Percentiles rank a stretch among this genome's conserved stretches.
phyloP scores from a whole-genome alignment of 1,140 invertebrate species.

The Halesus radiatus region DNA sequence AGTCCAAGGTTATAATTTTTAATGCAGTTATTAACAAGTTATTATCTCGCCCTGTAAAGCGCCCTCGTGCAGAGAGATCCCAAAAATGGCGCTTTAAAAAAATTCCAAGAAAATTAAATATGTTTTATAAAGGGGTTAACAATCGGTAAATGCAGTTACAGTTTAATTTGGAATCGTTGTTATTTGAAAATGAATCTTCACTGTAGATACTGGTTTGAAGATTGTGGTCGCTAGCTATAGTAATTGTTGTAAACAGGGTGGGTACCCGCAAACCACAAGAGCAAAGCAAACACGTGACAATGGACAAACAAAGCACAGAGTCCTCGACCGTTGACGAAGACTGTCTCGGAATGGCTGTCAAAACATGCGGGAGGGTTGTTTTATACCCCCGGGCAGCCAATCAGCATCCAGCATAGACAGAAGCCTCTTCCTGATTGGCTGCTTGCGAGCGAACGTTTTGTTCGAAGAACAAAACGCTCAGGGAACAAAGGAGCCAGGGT shows the following conservation, averaged over 20 bases:
- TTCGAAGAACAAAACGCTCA: constrained; percentile 50
- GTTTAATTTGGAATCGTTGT: too few species aligned
- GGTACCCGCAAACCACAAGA: constrained; percentile 2
- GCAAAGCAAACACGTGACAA: constrained; percentile 32
- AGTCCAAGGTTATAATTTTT: too few species aligned
- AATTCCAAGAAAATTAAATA: too few species aligned
- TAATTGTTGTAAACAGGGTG: neutral
- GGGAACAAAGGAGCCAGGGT: constrained; percentile 48
- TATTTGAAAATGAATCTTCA: too few species aligned
- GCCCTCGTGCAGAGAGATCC: too few species aligned
- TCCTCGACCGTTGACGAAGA: constrained; percentile 31
- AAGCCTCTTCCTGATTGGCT: constrained; percentile 44
- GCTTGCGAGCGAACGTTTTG: constrained; percentile 39
- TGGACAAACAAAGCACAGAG: neutral
- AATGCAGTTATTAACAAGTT: too few species aligned
- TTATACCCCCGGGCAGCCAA: constrained; percentile 33
- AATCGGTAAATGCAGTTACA: too few species aligned
- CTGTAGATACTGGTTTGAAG: too few species aligned
- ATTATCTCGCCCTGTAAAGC: too few species aligned
- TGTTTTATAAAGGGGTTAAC: too few species aligned
- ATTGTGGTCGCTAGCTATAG: too few species aligned
- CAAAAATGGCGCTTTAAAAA: too few species aligned
- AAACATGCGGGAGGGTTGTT: constrained; percentile 33
- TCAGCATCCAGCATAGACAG: constrained; percentile 4
- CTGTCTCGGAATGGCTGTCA: constrained; percentile 27